phyloP scores from a whole-genome alignment of 2,888 invertebrate genomes.

The Apocheima hispidaria region DNA sequence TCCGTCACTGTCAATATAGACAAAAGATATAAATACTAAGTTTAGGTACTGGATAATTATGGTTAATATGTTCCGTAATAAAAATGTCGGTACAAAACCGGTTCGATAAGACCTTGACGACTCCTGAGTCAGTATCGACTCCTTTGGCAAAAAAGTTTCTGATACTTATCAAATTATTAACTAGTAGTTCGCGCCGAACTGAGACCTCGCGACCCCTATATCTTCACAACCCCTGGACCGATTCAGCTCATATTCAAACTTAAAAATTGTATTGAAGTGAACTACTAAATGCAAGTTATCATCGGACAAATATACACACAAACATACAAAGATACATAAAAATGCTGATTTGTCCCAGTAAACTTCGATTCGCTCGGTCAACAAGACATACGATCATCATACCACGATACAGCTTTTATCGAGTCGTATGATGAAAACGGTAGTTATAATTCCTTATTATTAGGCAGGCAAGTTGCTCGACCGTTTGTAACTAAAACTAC shows the following conservation, averaged over 20 bases:
- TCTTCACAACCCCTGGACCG: too few species aligned
- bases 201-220: too few species aligned
- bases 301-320: too few species aligned
- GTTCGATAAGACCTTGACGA: conserved; percentile 42
- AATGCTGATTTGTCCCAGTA: too few species aligned
- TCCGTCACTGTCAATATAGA: not conserved
- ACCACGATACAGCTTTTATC: not conserved
- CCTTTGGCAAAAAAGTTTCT: conserved; percentile 33
- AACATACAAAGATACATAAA: too few species aligned
- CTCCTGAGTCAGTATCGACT: conserved; percentile 32
- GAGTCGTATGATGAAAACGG: not conserved
- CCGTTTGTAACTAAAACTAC: too few species aligned
- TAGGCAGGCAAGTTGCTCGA: not conserved
- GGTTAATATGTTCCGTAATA: not conserved
- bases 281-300: too few species aligned
- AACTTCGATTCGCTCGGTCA: too few species aligned
- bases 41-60: conserved; percentile 20
- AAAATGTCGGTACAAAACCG: conserved; percentile 39
- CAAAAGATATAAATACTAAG: not conserved
- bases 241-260: too few species aligned
- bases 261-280: too few species aligned
- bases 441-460: not conserved
- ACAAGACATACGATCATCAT: not conserved
- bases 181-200: too few species aligned
- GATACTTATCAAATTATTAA: conserved; percentile 9